phyloP scores from a whole-genome alignment of 2,888 invertebrate species.

The Chorisops tibialis region DNA sequence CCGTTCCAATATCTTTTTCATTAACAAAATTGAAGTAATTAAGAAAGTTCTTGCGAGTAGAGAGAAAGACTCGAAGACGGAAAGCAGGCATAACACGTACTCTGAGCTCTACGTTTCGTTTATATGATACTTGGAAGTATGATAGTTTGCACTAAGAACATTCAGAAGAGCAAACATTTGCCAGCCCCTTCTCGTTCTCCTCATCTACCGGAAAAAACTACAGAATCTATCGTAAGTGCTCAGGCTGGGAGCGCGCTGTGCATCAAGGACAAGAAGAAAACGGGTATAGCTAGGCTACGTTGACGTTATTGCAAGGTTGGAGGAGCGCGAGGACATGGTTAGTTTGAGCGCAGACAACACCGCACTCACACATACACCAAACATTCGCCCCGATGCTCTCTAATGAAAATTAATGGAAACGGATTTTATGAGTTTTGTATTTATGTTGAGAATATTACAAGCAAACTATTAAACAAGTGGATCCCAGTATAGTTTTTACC shows the following conservation, averaged over 20 bases:
- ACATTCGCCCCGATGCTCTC: constrained; percentile 13
- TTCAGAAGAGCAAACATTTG: background rate
- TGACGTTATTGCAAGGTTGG: too few species aligned
- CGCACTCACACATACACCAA: constrained; percentile 10
- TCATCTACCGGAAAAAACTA: too few species aligned
- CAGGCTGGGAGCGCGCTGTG: too few species aligned
- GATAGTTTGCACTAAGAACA: background rate
- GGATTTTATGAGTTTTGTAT: constrained; percentile 30
- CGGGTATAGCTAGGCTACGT: too few species aligned
- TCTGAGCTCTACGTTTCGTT: background rate
- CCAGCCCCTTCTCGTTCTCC: background rate
- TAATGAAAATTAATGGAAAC: constrained; percentile 31
- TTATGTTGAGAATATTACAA: constrained; percentile 28
- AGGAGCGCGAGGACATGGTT: too few species aligned
- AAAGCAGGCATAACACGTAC: background rate
- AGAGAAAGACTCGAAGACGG: too few species aligned
- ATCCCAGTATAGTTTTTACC: background rate
- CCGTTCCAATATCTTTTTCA: constrained; percentile 32
- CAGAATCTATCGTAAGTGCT: too few species aligned
- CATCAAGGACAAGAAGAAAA: too few species aligned
- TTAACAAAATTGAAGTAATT: constrained; percentile 33
- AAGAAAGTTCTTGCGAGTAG: constrained; percentile 26
- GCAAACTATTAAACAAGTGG: background rate
- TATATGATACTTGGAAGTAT: background rate
- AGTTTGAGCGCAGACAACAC: too few species aligned